Evolutionary conservation across 92 coral and sea anemone species (phyloP).

Genomic region (Palythoa caribaeorum): DNA sequence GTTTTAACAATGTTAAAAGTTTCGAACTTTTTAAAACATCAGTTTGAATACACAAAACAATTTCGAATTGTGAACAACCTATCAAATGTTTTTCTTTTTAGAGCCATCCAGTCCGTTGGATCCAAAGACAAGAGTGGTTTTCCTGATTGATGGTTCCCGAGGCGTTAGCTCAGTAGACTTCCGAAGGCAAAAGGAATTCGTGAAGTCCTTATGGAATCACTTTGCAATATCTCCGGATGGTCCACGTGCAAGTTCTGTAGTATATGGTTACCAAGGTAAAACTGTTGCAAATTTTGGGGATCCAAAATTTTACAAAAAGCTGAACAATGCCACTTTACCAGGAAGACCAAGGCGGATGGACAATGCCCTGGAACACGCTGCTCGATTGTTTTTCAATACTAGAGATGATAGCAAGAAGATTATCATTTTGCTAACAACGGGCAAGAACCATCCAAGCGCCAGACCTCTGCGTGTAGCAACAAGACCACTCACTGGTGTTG

Average conservation of each 20-base stretch:
- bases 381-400: constrained; percentile 10
- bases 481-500: constrained; percentile 19
- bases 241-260: constrained; percentile 30
- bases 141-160: constrained; percentile 44
- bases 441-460: constrained; percentile 13
- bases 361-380: constrained; percentile 37
- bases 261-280: constrained; percentile 6
- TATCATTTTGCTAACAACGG: constrained; percentile 25
- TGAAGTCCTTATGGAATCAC: constrained; percentile 45
- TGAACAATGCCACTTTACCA: constrained; percentile 36
- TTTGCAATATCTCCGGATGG: constrained; percentile 44
- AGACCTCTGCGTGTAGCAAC: constrained; percentile 2
- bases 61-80: background rate
- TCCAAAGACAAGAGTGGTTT: constrained; percentile 35
- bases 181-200: constrained; percentile 34
- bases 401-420: constrained; percentile 33
- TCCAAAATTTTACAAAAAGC: constrained; percentile 3
- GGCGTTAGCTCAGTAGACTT: constrained; percentile 36
- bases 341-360: constrained; percentile 38
- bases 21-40: too few relatives aligned
- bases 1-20: too few relatives aligned
- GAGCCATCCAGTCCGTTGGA: constrained; percentile 43
- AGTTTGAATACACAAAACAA: too few relatives aligned
- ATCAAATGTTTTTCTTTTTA: background rate
- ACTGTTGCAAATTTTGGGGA: constrained; percentile 30